Conservation (phyloP, 2,797 vertebrate species). For the Poecile montanus region DNA sequence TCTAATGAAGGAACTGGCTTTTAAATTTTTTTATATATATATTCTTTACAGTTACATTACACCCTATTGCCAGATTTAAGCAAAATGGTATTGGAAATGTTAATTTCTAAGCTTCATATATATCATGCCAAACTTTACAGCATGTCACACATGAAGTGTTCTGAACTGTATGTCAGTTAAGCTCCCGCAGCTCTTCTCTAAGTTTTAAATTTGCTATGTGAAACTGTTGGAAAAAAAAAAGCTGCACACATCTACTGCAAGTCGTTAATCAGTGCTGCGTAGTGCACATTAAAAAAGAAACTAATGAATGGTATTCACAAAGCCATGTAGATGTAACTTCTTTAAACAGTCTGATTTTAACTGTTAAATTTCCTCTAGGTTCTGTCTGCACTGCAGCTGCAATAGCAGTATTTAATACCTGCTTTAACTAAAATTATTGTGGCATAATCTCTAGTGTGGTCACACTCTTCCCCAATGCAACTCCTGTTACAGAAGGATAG, state of each 20-base stretch:
- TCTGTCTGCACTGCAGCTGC: neutral
- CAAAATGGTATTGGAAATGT: neutral
- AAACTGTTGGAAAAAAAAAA: slow-evolving; percentile 31
- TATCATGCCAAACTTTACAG: neutral
- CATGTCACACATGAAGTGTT: neutral
- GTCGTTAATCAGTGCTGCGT: slow-evolving; percentile 27
- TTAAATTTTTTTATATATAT: neutral
- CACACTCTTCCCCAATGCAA: neutral
- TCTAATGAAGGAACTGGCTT: neutral
- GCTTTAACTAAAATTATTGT: neutral
- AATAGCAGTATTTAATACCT: neutral
- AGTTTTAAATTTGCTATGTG: neutral
- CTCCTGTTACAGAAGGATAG: neutral
- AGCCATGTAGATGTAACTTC: neutral
- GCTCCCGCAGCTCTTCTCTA: neutral
- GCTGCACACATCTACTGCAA: neutral
- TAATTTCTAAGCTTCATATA: neutral
- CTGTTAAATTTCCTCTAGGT: slow-evolving; percentile 47
- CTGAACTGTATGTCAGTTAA: slow-evolving; percentile 11
- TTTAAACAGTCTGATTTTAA: slow-evolving; percentile 39
- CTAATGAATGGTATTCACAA: slow-evolving; percentile 39
- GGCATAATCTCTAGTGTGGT: neutral
- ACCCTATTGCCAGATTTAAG: neutral
- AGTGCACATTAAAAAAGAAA: slow-evolving; percentile 61
- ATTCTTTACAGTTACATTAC: neutral